A percentile compares a stretch with the other conserved stretches of the same genome.
These are phyloP conservation scores for Ophiodon elongatus DNA, from an alignment of 2,113 vertebrate genomes.

Conservation along the genomic window DNA sequence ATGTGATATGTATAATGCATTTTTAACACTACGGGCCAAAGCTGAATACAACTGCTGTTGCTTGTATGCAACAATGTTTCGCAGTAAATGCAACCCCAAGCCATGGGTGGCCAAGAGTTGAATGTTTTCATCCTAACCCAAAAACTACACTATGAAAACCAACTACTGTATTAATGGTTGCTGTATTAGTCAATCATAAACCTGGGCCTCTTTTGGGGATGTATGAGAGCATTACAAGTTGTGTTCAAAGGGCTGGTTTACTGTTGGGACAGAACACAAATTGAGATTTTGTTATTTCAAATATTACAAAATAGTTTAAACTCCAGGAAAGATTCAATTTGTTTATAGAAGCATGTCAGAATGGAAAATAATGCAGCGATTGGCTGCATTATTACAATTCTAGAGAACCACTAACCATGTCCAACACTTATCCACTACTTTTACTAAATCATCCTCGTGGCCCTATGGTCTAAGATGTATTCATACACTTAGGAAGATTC, in stretches of 20 bases:
- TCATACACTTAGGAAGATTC: background rate
- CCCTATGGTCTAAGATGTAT: background rate
- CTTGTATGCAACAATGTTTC: conserved; percentile 6
- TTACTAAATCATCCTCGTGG: background rate
- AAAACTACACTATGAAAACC: background rate
- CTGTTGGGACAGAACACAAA: background rate
- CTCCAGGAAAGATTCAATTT: background rate
- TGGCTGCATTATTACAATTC: background rate
- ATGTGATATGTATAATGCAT: conserved; percentile 57
- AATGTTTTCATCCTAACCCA: conserved; percentile 17
- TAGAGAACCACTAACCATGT: background rate
- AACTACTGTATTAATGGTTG: background rate
- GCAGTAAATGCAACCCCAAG: background rate
- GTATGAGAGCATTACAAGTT: background rate
- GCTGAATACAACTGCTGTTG: conserved; percentile 12
- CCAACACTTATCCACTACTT: background rate
- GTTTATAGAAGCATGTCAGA: background rate
- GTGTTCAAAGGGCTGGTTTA: background rate
- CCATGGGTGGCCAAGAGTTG: background rate
- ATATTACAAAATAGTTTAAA: background rate
- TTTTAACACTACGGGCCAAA: conserved; percentile 49
- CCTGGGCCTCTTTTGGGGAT: background rate
- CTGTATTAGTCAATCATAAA: background rate
- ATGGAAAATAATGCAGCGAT: background rate
- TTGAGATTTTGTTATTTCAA: background rate